Conservation (phyloP, 2,888 invertebrate species). For the Blastobasis adustella region DNA sequence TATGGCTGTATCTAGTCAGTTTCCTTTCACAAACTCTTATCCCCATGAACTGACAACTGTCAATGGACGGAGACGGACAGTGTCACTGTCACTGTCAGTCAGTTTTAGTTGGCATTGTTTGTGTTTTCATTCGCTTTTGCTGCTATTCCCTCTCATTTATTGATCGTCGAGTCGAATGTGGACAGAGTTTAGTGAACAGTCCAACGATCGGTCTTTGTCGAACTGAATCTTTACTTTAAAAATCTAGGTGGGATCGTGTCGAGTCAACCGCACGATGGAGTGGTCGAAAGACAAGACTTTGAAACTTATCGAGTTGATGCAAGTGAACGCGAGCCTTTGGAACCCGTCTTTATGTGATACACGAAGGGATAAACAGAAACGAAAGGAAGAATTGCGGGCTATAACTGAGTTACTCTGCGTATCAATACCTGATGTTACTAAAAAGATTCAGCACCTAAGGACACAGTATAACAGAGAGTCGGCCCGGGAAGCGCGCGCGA, state of each 20-base stretch:
- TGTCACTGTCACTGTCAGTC: too few relatives aligned
- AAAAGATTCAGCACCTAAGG: conserved; percentile 76
- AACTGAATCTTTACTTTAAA: conserved; percentile 1
- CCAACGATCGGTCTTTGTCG: conserved; percentile 36
- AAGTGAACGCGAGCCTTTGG: conserved; percentile 59
- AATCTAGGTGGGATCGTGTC: conserved; percentile 10
- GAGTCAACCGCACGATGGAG: conserved; percentile 45
- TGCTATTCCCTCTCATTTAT: too few relatives aligned
- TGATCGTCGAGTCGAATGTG: background rate
- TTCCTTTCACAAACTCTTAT: too few relatives aligned
- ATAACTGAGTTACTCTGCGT: conserved; percentile 53
- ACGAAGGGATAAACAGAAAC: conserved; percentile 60
- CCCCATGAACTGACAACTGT: too few relatives aligned
- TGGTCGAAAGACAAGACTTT: conserved; percentile 67
- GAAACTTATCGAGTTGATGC: conserved; percentile 59
- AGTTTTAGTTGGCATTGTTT: too few relatives aligned
- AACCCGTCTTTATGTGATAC: conserved; percentile 59
- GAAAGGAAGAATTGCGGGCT: conserved; percentile 54
- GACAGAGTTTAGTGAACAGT: conserved; percentile 31
- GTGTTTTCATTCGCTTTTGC: too few relatives aligned
- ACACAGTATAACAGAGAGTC: conserved; percentile 77
- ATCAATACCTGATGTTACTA: conserved; percentile 66
- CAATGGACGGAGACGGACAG: too few relatives aligned
- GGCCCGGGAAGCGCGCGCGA: conserved; percentile 67
- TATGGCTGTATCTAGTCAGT: too few relatives aligned